Evolutionary conservation across 2,888 invertebrate genomes (phyloP).

Genomic region (Amiota mariae): DNA sequence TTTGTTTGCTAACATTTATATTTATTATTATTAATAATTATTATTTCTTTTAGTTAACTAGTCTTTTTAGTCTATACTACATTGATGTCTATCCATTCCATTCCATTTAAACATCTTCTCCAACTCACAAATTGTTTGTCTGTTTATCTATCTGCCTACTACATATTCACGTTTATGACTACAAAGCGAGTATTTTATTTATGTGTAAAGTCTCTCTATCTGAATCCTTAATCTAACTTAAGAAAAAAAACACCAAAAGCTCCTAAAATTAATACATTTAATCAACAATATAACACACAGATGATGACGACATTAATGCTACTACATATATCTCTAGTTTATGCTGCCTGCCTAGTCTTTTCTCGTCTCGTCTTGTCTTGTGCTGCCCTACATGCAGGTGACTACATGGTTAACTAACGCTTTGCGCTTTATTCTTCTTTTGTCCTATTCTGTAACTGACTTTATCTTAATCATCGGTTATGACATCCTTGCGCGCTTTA

Average conservation of each 20-base stretch:
- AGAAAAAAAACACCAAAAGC: conserved; percentile 43
- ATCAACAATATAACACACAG: conserved; percentile 47
- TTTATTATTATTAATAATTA: background rate
- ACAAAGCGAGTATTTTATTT: conserved; percentile 30
- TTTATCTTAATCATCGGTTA: conserved; percentile 70
- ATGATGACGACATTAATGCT: conserved; percentile 34
- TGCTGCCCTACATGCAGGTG: too few relatives aligned
- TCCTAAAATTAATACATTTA: conserved; percentile 22
- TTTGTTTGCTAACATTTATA: background rate
- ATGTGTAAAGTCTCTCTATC: conserved; percentile 24
- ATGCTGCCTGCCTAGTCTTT: background rate
- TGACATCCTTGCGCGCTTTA: conserved; percentile 73
- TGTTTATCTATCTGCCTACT: background rate
- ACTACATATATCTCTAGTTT: conserved; percentile 29
- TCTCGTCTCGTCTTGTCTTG: background rate
- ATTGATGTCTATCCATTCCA: conserved; percentile 35
- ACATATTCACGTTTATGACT: background rate
- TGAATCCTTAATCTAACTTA: conserved; percentile 38
- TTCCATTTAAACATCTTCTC: conserved; percentile 16
- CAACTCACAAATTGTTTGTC: background rate
- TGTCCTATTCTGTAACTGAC: conserved; percentile 45
- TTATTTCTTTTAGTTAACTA: conserved; percentile 30
- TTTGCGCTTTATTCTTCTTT: conserved; percentile 28
- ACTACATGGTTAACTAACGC: background rate
- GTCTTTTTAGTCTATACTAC: conserved; percentile 32